Evolutionary conservation across 1,140 invertebrate genomes (phyloP).

Genomic region (Phocides pigmalion): DNA sequence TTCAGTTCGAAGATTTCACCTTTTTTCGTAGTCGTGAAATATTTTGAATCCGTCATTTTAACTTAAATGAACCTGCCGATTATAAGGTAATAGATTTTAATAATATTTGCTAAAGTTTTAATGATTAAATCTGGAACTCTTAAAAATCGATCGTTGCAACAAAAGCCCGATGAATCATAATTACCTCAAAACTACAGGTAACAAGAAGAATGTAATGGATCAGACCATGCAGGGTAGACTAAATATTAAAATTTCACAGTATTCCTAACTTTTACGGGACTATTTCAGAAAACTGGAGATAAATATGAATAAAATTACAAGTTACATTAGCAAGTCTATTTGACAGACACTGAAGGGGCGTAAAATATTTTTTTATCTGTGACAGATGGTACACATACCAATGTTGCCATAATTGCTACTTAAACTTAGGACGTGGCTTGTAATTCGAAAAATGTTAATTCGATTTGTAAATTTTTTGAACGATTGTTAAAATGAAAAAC

Average conservation of each 20-base stretch:
- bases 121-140: not conserved
- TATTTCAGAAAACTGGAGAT: not conserved
- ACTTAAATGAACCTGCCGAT: conserved; percentile 19
- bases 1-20: conserved; percentile 99
- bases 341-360: not conserved
- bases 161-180: conserved; percentile 1
- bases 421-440: not conserved
- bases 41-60: conserved; percentile 99
- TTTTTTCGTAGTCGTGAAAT: conserved; percentile 99
- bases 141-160: conserved; percentile 31
- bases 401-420: not conserved
- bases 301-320: not conserved
- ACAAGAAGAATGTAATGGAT: not conserved
- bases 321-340: not conserved
- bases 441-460: no score
- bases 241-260: not conserved
- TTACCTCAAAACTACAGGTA: conserved; percentile 21
- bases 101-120: conserved; percentile 20
- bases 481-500: no score
- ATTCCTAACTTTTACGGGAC: not conserved
- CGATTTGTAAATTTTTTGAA: no score
- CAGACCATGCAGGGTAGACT: conserved; percentile 5
- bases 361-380: not conserved
- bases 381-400: not conserved
- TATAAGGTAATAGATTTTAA: conserved; percentile 56